A percentile compares a stretch with the other conserved stretches of the same genome.
These are phyloP conservation scores for Margaritifera margaritifera DNA, from an alignment of 2,888 invertebrate species.

Conservation along the genomic window DNA sequence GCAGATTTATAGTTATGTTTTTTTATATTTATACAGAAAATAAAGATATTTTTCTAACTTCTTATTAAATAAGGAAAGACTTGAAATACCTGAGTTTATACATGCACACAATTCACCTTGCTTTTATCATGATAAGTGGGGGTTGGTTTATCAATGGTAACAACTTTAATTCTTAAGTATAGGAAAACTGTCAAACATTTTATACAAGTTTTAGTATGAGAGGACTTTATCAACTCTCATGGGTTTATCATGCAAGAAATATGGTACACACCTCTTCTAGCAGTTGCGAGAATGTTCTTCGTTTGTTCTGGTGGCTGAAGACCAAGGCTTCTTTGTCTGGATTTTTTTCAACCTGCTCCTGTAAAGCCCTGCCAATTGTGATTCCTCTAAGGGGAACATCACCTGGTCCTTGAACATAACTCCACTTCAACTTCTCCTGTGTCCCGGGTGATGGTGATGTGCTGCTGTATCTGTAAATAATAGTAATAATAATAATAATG, in stretches of 20 bases:
- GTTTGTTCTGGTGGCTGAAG: constrained; percentile 49
- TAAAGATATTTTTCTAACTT: too few relatives aligned
- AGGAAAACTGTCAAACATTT: too few relatives aligned
- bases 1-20: too few relatives aligned
- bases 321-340: constrained; percentile 67
- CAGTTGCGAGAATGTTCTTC: constrained; percentile 63
- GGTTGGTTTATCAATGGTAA: too few relatives aligned
- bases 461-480: neutral
- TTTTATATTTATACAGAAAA: too few relatives aligned
- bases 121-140: too few relatives aligned
- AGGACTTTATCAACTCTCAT: neutral
- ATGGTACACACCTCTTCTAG: constrained; percentile 54
- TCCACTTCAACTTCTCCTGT: constrained; percentile 33
- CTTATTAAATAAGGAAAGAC: too few relatives aligned
- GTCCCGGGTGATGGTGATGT: too few relatives aligned
- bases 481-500: constrained; percentile 2
- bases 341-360: constrained; percentile 51
- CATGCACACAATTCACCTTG: too few relatives aligned
- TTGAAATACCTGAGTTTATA: too few relatives aligned
- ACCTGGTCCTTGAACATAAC: constrained; percentile 63
- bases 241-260: neutral
- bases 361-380: constrained; percentile 67
- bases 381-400: constrained; percentile 57
- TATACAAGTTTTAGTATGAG: neutral
- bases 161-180: too few relatives aligned